A percentile compares a stretch with the other conserved stretches of the same genome.
phyloP scores from a whole-genome alignment of 1,140 invertebrate species.

The Brachionus calyciflorus region DNA sequence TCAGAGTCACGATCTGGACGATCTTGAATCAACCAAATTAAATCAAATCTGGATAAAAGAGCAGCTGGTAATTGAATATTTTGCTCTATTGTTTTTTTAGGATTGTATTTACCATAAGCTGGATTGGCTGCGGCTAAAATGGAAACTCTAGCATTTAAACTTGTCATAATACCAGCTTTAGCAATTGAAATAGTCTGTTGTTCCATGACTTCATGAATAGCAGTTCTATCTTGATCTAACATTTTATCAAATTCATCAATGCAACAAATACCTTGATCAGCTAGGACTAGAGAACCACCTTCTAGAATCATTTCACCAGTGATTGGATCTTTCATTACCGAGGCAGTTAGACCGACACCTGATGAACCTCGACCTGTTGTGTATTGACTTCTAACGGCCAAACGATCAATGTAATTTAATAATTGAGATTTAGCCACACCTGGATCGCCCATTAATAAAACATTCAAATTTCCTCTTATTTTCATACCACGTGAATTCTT shows the following conservation, averaged over 20 bases:
- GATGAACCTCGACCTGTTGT: slow-evolving; percentile 94
- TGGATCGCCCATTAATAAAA: slow-evolving; percentile 98
- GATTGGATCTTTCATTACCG: slow-evolving; percentile 92
- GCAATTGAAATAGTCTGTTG: slow-evolving; percentile 99
- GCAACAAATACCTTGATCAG: slow-evolving; percentile 94
- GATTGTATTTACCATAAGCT: slow-evolving; percentile 94
- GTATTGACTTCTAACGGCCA: slow-evolving; percentile 87
- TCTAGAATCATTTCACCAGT: slow-evolving; percentile 96
- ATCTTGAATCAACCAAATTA: slow-evolving; percentile 95
- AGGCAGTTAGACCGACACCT: slow-evolving; percentile 94
- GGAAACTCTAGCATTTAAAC: slow-evolving; percentile 88
- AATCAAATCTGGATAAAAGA: slow-evolving; percentile 92
- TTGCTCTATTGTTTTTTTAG: slow-evolving; percentile 87
- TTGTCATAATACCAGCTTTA: slow-evolving; percentile 97
- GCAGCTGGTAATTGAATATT: slow-evolving; percentile 97
- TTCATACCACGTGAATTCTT: slow-evolving; percentile 73
- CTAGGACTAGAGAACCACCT: slow-evolving; percentile 91
- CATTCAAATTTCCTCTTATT: slow-evolving; percentile 86
- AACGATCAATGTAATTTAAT: slow-evolving; percentile 85
- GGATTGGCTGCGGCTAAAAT: slow-evolving; percentile 98
- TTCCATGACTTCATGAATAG: slow-evolving; percentile 98
- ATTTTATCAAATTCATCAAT: slow-evolving; percentile 99
- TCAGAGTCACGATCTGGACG: slow-evolving; percentile 87
- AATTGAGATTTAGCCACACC: slow-evolving; percentile 98
- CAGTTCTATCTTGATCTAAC: slow-evolving; percentile 85